Percentiles rank a stretch among this genome's conserved stretches.
Evolutionary conservation across 2,797 vertebrate genomes (phyloP).

Genomic region (Tragelaphus oryx): DNA sequence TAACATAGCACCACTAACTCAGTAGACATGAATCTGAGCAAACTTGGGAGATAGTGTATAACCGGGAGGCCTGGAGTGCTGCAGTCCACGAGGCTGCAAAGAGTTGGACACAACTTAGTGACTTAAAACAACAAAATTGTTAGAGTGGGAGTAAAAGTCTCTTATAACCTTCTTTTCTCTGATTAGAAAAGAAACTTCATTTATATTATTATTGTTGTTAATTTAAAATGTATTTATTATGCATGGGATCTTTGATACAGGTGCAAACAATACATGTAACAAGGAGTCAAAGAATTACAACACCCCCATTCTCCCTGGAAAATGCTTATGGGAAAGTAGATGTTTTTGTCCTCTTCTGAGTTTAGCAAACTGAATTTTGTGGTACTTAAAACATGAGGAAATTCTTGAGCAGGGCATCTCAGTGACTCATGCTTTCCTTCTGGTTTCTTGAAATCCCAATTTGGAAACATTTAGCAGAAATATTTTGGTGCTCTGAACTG

Average conservation of each 20-base stretch:
- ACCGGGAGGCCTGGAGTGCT: neutral
- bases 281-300: neutral
- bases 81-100: neutral
- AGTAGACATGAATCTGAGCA: neutral
- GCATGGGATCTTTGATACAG: neutral
- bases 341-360: neutral
- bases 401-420: neutral
- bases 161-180: constrained; percentile 7
- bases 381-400: constrained; percentile 28
- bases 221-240: neutral
- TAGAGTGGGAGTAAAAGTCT: neutral
- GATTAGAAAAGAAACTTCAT: neutral
- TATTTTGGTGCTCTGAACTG: constrained; percentile 50
- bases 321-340: neutral
- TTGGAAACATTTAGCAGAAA: constrained; percentile 52
- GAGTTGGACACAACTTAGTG: neutral
- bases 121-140: neutral
- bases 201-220: neutral
- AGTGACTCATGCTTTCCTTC: constrained; percentile 30
- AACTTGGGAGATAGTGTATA: neutral
- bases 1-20: neutral
- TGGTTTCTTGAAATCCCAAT: constrained; percentile 48
- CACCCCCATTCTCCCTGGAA: neutral
- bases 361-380: constrained; percentile 37
- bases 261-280: neutral